Percentiles rank a stretch among this genome's conserved stretches.
Evolutionary conservation across 2,888 invertebrate species (phyloP).

Genomic region (Digitonthophagus gazella): DNA sequence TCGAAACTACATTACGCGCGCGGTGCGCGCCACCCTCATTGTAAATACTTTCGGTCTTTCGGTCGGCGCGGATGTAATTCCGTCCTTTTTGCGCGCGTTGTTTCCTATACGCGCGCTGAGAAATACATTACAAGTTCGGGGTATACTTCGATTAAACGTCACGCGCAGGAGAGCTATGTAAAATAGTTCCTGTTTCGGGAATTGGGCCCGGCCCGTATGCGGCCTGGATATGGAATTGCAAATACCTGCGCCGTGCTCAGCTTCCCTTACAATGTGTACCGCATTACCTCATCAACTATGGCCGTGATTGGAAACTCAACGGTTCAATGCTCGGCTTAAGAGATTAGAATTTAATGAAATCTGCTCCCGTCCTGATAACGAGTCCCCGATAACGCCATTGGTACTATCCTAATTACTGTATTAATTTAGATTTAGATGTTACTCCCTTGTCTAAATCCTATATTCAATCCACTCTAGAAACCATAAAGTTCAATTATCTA

Average conservation of each 20-base stretch:
- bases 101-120: conserved; percentile 8
- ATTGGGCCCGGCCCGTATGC: not conserved
- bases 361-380: conserved; percentile 25
- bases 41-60: not conserved
- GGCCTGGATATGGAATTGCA: conserved; percentile 17
- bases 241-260: conserved; percentile 8
- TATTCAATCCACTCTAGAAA: not conserved
- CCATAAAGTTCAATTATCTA: not conserved
- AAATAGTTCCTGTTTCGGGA: conserved; percentile 31
- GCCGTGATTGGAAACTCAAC: conserved; percentile 17
- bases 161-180: conserved; percentile 32
- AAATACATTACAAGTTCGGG: conserved; percentile 26
- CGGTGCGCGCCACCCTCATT: not conserved
- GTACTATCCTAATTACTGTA: conserved; percentile 4
- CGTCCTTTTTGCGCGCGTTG: conserved; percentile 2
- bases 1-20: not conserved
- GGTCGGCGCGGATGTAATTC: not conserved
- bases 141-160: conserved; percentile 32
- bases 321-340: conserved; percentile 27
- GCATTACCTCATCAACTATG: conserved; percentile 12
- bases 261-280: conserved; percentile 9
- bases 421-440: not conserved
- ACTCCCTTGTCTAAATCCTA: not conserved
- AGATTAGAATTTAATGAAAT: conserved; percentile 31
- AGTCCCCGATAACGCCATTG: not conserved